Conservation (phyloP, 1,140 invertebrate species). For the Aphaenogaster floridana region DNA sequence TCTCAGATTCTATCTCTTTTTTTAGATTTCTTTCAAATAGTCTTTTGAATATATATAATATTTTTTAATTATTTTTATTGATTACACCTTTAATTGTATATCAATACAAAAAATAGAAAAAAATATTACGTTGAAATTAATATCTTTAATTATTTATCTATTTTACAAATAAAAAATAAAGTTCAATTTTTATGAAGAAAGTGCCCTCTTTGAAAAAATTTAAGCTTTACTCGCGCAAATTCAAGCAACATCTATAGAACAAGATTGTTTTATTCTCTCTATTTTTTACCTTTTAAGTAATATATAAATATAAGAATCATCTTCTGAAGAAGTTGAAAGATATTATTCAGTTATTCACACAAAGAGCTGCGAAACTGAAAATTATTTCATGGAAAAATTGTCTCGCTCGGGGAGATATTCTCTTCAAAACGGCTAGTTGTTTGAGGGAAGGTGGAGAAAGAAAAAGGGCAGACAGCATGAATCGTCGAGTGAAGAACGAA, state of each 20-base stretch:
- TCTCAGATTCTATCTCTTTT: neutral
- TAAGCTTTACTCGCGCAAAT: neutral
- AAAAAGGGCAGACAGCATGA: constrained; percentile 25
- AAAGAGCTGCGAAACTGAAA: neutral
- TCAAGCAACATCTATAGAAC: neutral
- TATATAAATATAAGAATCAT: constrained; percentile 9
- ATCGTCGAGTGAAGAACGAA: constrained; percentile 46
- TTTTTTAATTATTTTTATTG: neutral
- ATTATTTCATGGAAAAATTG: constrained; percentile 34
- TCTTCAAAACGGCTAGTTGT: neutral
- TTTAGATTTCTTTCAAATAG: neutral
- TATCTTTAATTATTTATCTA: constrained; percentile 3
- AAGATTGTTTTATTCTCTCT: constrained; percentile 1
- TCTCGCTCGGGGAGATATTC: neutral
- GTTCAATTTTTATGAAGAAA: neutral
- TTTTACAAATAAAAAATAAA: constrained; percentile 13
- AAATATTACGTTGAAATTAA: constrained; percentile 4
- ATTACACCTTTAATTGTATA: neutral
- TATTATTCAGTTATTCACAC: neutral
- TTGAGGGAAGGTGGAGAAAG: constrained; percentile 22
- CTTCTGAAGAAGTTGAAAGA: constrained; percentile 7
- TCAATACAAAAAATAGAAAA: neutral
- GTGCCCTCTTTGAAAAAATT: neutral
- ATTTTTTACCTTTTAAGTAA: neutral
- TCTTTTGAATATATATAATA: neutral